phyloP scores from a whole-genome alignment of 2,888 invertebrate genomes.

The Stratiomys singularior region DNA sequence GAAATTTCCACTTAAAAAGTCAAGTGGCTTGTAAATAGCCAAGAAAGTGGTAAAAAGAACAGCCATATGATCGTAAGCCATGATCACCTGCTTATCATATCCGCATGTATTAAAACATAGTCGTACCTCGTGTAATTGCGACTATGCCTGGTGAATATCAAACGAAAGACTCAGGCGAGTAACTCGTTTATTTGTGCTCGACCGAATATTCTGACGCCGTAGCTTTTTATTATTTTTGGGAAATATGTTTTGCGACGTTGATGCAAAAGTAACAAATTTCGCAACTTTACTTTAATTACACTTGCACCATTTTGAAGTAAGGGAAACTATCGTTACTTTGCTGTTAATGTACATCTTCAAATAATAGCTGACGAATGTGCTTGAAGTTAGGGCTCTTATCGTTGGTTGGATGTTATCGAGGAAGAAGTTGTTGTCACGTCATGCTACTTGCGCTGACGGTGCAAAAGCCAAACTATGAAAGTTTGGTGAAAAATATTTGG shows the following conservation, averaged over 20 bases:
- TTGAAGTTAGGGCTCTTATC: neutral
- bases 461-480: too few species aligned
- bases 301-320: neutral
- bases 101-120: neutral
- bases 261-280: neutral
- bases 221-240: neutral
- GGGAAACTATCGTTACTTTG: neutral
- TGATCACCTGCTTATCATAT: too few species aligned
- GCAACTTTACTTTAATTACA: conserved; percentile 5
- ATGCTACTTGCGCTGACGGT: too few species aligned
- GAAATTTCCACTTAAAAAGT: neutral
- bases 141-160: neutral
- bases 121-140: neutral
- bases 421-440: neutral
- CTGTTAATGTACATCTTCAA: neutral
- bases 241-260: neutral
- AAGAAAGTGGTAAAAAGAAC: conserved; percentile 16
- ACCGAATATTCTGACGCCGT: neutral
- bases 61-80: too few species aligned
- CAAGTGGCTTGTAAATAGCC: neutral
- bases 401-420: neutral
- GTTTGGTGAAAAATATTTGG: too few species aligned
- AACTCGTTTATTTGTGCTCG: neutral
- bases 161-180: conserved; percentile 42
- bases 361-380: neutral